Percentiles rank a stretch among this genome's conserved stretches.
phyloP scores from a whole-genome alignment of 64 coral and sea anemone genomes.

The Montipora efflorescens region DNA sequence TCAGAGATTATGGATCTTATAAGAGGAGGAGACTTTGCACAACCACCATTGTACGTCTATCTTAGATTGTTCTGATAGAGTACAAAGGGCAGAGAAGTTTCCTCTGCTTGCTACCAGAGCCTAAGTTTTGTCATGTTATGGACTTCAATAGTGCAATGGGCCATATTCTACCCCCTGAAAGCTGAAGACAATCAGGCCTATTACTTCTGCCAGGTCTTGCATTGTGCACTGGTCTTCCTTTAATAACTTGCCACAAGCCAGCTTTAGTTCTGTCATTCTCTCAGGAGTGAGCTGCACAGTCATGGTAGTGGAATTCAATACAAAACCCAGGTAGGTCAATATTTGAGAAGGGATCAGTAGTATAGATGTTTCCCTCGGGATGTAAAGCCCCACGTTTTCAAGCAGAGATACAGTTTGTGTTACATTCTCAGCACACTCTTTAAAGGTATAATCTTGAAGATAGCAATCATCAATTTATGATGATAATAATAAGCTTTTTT shows the following conservation, averaged over 20 bases:
- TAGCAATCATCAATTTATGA: constrained; percentile 19
- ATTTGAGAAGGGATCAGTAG: background rate
- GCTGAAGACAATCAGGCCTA: too few relatives aligned
- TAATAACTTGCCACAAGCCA: background rate
- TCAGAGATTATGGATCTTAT: constrained; percentile 26
- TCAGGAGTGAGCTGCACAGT: too few relatives aligned
- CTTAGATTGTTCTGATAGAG: too few relatives aligned
- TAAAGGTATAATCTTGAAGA: background rate
- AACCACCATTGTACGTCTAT: too few relatives aligned
- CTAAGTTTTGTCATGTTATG: too few relatives aligned
- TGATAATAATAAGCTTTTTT: constrained; percentile 32
- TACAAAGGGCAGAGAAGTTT: too few relatives aligned
- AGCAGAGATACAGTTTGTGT: background rate
- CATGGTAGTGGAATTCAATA: background rate
- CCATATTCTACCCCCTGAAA: too few relatives aligned
- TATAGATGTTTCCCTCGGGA: constrained; percentile 13
- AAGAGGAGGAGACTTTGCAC: background rate
- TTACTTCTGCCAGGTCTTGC: background rate
- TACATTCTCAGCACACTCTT: too few relatives aligned
- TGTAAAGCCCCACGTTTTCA: constrained; percentile 11
- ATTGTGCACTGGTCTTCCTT: background rate
- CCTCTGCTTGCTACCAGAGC: too few relatives aligned
- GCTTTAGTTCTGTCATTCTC: background rate
- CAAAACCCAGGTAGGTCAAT: constrained; percentile 22
- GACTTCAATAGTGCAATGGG: too few relatives aligned